phyloP scores from a whole-genome alignment of 2,113 vertebrate species.

The Pedionomus torquatus region DNA sequence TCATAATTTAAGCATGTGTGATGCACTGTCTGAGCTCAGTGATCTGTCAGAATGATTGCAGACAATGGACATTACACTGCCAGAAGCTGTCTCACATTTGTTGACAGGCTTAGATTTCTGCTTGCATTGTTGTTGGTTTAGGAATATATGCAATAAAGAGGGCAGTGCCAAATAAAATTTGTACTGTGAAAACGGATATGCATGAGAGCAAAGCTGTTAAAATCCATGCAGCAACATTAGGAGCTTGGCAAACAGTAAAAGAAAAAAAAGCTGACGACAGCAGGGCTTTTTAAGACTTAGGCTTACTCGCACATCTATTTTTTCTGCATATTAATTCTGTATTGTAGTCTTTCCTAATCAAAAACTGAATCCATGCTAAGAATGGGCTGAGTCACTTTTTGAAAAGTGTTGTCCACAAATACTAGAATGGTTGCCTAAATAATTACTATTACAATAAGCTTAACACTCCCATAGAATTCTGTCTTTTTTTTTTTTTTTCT shows the following conservation, averaged over 20 bases:
- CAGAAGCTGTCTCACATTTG: conserved; percentile 17
- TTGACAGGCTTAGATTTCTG: conserved; percentile 63
- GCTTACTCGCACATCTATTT: background rate
- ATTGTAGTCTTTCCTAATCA: background rate
- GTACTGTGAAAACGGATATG: conserved; percentile 59
- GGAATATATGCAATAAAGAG: conserved; percentile 37
- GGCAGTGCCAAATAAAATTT: conserved; percentile 63
- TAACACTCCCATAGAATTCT: background rate
- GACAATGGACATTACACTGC: background rate
- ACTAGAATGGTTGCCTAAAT: background rate
- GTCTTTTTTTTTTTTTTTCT: no score
- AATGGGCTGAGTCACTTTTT: background rate
- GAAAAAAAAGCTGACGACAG: conserved; percentile 35
- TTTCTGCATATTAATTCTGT: background rate
- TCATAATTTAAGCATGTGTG: conserved; percentile 67
- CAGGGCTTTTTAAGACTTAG: conserved; percentile 32
- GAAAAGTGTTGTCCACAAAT: background rate
- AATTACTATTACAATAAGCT: background rate
- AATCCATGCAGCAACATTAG: conserved; percentile 63
- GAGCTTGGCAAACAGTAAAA: conserved; percentile 48
- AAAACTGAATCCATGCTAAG: background rate
- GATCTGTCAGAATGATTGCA: conserved; percentile 60
- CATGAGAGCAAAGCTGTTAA: conserved; percentile 68
- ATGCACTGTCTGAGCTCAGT: conserved; percentile 71
- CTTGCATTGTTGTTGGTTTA: conserved; percentile 52